Evolutionary conservation across 1,140 invertebrate genomes (phyloP).

Genomic region (Leptinotarsa texana): DNA sequence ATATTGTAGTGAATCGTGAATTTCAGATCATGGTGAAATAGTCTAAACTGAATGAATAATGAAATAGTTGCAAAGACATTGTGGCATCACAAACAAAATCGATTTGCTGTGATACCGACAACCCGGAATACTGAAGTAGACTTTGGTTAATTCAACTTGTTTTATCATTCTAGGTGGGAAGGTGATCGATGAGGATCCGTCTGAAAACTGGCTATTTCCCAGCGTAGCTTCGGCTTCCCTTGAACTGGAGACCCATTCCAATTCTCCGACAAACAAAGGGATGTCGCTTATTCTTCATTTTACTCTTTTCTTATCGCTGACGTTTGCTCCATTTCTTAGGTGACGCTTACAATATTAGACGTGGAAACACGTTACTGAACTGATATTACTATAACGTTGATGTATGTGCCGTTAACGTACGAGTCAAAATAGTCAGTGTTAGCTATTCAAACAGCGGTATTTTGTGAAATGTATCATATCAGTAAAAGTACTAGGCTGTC

Average conservation of each 20-base stretch:
- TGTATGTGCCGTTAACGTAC: not conserved
- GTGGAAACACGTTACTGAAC: not conserved
- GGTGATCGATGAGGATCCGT: slow-evolving; percentile 40
- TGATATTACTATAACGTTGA: not conserved
- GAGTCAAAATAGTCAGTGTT: not conserved
- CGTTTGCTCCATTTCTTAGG: slow-evolving; percentile 37
- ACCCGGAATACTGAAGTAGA: no score
- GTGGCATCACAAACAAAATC: no score
- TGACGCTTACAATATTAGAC: slow-evolving; percentile 34
- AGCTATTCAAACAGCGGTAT: not conserved
- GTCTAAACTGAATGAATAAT: no score
- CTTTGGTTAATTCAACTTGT: slow-evolving; percentile 4
- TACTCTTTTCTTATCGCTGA: slow-evolving; percentile 27
- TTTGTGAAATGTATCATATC: not conserved
- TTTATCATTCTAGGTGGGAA: slow-evolving; percentile 21
- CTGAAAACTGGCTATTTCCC: slow-evolving; percentile 47
- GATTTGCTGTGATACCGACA: no score
- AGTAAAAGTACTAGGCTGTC: not conserved
- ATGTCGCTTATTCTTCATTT: slow-evolving; percentile 30
- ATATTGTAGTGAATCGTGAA: no score
- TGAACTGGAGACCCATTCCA: slow-evolving; percentile 42
- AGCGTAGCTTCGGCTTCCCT: slow-evolving; percentile 46
- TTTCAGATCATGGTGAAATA: no score
- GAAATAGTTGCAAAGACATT: no score
- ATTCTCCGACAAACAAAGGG: slow-evolving; percentile 18